Base-by-base conservation (phyloP, 2,113 vertebrate genomes). In the Saimiri boliviensis region DNA sequence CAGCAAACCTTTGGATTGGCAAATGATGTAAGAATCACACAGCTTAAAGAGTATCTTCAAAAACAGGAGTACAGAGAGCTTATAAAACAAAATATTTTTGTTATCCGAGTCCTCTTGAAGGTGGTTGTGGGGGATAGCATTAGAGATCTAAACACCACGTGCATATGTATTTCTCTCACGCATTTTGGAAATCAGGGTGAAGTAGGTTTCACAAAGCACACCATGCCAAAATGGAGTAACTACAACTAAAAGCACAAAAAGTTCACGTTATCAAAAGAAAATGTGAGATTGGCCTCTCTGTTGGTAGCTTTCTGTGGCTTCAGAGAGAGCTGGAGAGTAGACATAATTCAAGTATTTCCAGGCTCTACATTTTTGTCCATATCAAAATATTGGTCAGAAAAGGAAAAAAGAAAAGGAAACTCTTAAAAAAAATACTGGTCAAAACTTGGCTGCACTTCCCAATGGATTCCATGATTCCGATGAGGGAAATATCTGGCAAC, bases 141-240 rank as follows among this genome's bases (percentile, higher is more conserved):
- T 35, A 9, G 27, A n/a, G 8, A 74, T 37, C 7, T 37, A 27
- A 66, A 9, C 35, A 56, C 4, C 11, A 11, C 14, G 35, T 82
- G 9, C 5, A 1, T 35, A 42, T 45, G 1, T 9, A 6, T 9
- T 6, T 13, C 27, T 4, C 17, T 82, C 35, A 21, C 32, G 9
- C 3, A 45, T 54, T 74, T 8, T 82, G 32, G 17, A 82, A 68
- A 45, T 16, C 14, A 56, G 35, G 32, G 16, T 23, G 74, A 87
- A 47, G 4, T 14, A 2, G 47, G 2, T 40, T 4, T 76, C 30
- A 70, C 45, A 92, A n/a, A 16, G 2, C 13, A 77, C 6, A 66
- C 2, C 11, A 54, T 66, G 35, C 2, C 35, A 63, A 35, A 85
- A n/a, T 42, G 8, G 30, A 54, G 9, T 35, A 77, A 42, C 20